Conservation (phyloP, 2,113 vertebrate species). For the Sphyrna mokarran region DNA sequence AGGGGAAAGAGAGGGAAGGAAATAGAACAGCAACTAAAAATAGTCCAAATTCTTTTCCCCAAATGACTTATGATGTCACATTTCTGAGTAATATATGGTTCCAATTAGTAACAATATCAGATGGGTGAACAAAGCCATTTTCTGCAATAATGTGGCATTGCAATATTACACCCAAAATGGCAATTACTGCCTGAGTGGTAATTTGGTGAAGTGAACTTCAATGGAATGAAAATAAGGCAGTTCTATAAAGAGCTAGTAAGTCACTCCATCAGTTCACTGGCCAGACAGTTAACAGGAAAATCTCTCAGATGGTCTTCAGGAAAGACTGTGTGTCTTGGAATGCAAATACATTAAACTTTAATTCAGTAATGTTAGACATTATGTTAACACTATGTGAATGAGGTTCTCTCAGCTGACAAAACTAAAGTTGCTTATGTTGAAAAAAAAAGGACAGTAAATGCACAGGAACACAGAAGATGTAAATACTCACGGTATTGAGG, state of each 20-base stretch:
- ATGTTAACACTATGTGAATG: background rate
- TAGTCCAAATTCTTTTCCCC: background rate
- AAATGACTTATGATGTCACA: background rate
- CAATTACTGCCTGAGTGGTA: background rate
- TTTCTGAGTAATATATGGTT: background rate
- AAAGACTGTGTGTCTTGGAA: background rate
- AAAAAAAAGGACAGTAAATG: background rate
- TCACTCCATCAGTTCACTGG: background rate
- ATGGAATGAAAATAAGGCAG: background rate
- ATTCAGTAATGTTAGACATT: background rate
- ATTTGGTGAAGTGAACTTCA: background rate
- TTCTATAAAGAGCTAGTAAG: background rate
- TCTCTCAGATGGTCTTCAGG: background rate
- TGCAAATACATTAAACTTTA: background rate
- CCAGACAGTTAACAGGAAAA: background rate
- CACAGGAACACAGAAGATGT: background rate
- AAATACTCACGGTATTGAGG: conserved; percentile 69
- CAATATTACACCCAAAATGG: background rate
- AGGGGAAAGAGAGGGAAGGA: background rate
- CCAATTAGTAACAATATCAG: background rate
- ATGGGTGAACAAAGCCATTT: background rate
- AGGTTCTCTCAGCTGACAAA: background rate
- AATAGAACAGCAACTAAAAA: background rate
- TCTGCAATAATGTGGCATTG: background rate
- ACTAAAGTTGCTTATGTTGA: background rate